Evolutionary conservation across 1,140 invertebrate species (phyloP).

Genomic region (Probaryconus sp.): DNA sequence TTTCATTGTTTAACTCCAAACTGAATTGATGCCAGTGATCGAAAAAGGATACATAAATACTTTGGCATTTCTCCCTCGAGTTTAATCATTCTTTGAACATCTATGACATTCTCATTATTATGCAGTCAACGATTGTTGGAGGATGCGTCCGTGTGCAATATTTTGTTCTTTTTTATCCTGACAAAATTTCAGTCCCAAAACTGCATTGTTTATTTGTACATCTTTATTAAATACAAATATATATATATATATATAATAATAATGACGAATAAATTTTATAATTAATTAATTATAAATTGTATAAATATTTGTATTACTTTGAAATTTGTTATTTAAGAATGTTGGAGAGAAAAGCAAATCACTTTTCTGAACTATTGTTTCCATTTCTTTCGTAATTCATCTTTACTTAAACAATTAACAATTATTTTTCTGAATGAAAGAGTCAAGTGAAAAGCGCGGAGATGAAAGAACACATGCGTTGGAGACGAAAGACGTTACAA

Average conservation of each 20-base stretch:
- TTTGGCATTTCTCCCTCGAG: constrained; percentile 22
- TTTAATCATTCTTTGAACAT: constrained; percentile 50
- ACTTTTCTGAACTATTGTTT: no score
- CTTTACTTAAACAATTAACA: constrained; percentile 2
- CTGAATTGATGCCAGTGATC: no score
- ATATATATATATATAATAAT: no score
- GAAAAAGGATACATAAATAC: no score
- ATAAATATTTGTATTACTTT: no score
- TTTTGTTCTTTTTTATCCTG: constrained; percentile 35
- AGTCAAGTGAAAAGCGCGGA: constrained; percentile 18
- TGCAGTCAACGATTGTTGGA: constrained; percentile 51
- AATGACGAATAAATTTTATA: no score
- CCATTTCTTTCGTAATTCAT: no score
- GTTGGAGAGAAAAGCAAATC: no score
- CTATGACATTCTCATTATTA: constrained; percentile 45
- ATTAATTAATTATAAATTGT: no score
- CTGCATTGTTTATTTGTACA: no score
- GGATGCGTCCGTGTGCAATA: constrained; percentile 52
- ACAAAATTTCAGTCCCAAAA: constrained; percentile 45
- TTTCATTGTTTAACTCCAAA: no score
- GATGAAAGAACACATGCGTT: constrained; percentile 24
- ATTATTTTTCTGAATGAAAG: neutral
- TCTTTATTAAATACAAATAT: neutral
- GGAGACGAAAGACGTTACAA: constrained; percentile 41
- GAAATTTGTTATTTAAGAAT: no score